Conservation (phyloP, 2,113 vertebrate genomes). For the Nothobranchius kuhntae region DNA sequence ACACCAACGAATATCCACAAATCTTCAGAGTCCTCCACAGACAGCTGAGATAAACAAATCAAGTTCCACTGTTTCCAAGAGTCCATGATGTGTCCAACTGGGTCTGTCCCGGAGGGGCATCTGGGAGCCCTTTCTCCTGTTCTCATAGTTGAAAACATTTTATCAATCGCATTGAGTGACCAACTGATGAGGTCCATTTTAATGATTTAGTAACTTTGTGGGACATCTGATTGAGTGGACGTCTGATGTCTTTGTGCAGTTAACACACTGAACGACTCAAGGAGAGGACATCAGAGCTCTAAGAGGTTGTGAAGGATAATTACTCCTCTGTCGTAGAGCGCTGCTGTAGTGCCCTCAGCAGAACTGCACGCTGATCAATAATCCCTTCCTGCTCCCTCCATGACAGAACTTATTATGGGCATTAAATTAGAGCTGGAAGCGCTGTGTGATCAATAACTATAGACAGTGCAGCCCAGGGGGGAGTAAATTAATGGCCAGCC, state of each 20-base stretch:
- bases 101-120: too few species aligned
- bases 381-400: constrained; percentile 49
- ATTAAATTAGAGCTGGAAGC: constrained; percentile 77
- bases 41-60: too few species aligned
- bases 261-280: background rate
- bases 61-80: too few species aligned
- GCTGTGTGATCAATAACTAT: constrained; percentile 77
- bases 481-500: constrained; percentile 68
- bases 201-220: background rate
- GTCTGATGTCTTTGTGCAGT: constrained; percentile 1
- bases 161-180: too few species aligned
- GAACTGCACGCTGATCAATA: constrained; percentile 65
- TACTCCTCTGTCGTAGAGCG: constrained; percentile 41
- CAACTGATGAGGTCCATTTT: too few species aligned
- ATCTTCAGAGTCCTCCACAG: too few species aligned
- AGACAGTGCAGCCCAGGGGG: constrained; percentile 64
- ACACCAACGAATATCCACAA: too few species aligned
- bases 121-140: too few species aligned
- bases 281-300: constrained; percentile 23
- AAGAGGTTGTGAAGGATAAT: constrained; percentile 51
- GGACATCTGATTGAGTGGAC: constrained; percentile 11
- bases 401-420: constrained; percentile 67
- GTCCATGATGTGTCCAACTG: too few species aligned
- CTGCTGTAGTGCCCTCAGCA: constrained; percentile 40
- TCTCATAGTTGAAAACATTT: too few species aligned